Conservation (phyloP, 2,113 vertebrate species). For the Bubo bubo region DNA sequence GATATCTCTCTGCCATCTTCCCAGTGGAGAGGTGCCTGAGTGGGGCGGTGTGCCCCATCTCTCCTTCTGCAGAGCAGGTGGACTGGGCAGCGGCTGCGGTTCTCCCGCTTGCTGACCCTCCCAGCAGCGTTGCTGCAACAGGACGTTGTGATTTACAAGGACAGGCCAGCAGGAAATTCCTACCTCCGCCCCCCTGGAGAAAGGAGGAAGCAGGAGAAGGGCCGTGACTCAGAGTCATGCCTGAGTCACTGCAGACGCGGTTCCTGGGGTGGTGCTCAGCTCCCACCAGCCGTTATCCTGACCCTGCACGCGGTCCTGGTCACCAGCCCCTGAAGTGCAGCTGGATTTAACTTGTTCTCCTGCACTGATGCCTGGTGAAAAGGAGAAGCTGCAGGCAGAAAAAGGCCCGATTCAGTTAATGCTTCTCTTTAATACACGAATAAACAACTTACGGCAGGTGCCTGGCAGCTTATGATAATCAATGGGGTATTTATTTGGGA, state of each 20-base stretch:
- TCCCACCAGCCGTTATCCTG: background rate
- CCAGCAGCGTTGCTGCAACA: background rate
- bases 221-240: background rate
- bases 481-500: background rate
- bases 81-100: background rate
- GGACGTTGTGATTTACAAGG: constrained; percentile 43
- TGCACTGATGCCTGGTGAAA: background rate
- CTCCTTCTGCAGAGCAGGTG: constrained; percentile 12
- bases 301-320: background rate
- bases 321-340: accelerated
- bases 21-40: accelerated
- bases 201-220: constrained; percentile 37
- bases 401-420: background rate
- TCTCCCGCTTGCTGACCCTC: background rate
- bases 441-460: constrained; percentile 35
- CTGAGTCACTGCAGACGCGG: background rate
- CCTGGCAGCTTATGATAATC: background rate
- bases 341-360: background rate
- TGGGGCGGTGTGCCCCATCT: accelerated
- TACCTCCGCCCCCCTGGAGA: constrained; percentile 40
- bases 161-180: constrained; percentile 65
- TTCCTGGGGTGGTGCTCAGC: background rate
- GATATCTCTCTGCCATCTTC: accelerated
- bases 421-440: background rate
- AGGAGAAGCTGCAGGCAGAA: background rate